Evolutionary conservation across 2,888 invertebrate species (phyloP).

Genomic region (Plebejus anna): DNA sequence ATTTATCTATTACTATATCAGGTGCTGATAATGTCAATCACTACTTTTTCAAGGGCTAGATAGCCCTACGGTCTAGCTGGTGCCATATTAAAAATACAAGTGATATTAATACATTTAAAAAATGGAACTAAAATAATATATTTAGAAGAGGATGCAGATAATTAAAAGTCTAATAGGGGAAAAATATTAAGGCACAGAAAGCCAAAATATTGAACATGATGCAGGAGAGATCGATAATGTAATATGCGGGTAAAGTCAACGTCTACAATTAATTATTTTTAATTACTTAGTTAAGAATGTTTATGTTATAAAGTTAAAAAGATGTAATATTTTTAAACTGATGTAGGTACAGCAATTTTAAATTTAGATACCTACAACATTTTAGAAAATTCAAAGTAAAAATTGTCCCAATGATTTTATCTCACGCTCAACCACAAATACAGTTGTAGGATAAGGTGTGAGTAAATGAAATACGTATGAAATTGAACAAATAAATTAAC

Average conservation of each 20-base stretch:
- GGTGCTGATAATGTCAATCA: neutral
- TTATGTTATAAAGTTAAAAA: neutral
- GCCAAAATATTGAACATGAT: slow-evolving; percentile 17
- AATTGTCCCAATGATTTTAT: neutral
- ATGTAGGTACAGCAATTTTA: neutral
- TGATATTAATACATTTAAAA: too few species aligned
- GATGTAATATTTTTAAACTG: neutral
- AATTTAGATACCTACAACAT: neutral
- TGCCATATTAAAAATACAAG: neutral
- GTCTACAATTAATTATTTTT: neutral
- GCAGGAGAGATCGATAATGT: slow-evolving; percentile 33
- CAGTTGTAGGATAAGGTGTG: slow-evolving; percentile 41
- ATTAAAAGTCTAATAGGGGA: neutral
- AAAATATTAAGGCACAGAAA: neutral
- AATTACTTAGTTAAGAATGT: neutral
- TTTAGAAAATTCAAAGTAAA: neutral
- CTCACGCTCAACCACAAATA: slow-evolving; percentile 31
- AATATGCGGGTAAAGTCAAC: slow-evolving; percentile 34
- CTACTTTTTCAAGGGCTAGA: neutral
- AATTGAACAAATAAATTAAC: slow-evolving; percentile 65
- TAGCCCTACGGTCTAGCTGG: neutral
- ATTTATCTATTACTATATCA: neutral
- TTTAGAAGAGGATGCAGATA: neutral
- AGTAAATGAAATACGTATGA: slow-evolving; percentile 44
- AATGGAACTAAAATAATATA: too few species aligned